Conservation (phyloP, 2,888 invertebrate species). For the Drosophila mimetica region DNA sequence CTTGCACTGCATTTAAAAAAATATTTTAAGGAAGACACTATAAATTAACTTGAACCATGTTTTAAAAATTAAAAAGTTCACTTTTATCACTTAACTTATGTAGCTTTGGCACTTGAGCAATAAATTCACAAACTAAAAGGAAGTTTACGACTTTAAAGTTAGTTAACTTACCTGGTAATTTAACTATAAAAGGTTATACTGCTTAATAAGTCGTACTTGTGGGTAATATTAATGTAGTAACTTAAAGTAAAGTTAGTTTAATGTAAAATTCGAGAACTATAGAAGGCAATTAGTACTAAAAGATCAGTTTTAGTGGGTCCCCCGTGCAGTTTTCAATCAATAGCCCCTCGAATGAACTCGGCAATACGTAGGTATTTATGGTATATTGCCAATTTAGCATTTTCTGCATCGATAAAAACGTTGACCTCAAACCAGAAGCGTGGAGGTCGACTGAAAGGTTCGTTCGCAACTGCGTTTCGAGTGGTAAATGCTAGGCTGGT, state of each 20-base stretch:
- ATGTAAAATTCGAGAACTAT: background rate
- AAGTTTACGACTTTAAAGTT: no score
- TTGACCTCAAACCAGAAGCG: slow-evolving; percentile 69
- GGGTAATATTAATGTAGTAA: no score
- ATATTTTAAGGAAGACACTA: no score
- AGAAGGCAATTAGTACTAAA: no score
- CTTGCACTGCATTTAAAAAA: no score
- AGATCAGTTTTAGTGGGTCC: background rate
- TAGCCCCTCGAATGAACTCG: slow-evolving; percentile 1
- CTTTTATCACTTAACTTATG: background rate
- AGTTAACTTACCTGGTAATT: no score
- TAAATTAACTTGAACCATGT: no score
- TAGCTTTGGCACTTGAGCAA: background rate
- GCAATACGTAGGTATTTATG: slow-evolving; percentile 5
- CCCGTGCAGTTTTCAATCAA: background rate
- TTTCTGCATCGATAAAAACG: slow-evolving; percentile 73
- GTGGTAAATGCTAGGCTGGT: slow-evolving; percentile 19
- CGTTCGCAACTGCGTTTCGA: slow-evolving; percentile 35
- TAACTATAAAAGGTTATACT: no score
- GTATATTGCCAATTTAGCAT: slow-evolving; percentile 18
- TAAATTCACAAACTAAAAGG: background rate
- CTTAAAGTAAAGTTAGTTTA: background rate
- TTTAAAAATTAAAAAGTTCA: no score
- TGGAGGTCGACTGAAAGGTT: slow-evolving; percentile 72
- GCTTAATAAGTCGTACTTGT: no score